A percentile compares a stretch with the other conserved stretches of the same genome.
Conservation (phyloP, 2,113 vertebrate genomes). For the Daubentonia madagascariensis region DNA sequence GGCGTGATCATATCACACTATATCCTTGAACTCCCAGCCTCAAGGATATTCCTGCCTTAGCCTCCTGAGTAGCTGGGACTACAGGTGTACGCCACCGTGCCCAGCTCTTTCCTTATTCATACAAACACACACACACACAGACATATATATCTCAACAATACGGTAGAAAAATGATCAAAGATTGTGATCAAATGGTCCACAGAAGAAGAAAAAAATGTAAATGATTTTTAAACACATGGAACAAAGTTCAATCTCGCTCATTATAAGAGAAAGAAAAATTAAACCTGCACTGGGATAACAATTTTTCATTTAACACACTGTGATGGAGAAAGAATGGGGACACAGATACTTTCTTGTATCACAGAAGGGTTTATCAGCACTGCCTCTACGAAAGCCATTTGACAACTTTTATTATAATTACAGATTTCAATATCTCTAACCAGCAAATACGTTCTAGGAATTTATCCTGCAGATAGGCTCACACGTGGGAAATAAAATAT, state of each 20-base stretch:
- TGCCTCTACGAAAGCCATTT: neutral
- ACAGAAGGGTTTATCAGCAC: neutral
- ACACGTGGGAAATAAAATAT: neutral
- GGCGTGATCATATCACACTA: neutral
- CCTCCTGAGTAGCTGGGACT: neutral
- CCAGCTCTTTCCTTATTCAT: neutral
- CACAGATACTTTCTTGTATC: neutral
- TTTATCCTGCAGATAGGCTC: neutral
- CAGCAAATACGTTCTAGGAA: neutral
- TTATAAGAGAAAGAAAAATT: neutral
- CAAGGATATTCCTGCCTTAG: neutral
- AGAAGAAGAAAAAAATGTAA: neutral
- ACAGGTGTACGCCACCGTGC: neutral
- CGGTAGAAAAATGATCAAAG: neutral
- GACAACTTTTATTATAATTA: constrained; percentile 1
- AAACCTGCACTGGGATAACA: neutral
- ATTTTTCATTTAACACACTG: neutral
- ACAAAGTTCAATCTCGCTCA: neutral
- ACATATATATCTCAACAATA: neutral
- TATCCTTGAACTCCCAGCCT: neutral
- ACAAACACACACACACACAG: no score
- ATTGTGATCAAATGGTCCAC: neutral
- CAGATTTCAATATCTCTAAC: neutral
- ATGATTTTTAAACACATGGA: neutral
- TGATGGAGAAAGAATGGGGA: neutral